A percentile compares a stretch with the other conserved stretches of the same genome.
These are phyloP conservation scores for Megalops atlanticus DNA, from an alignment of 2,113 vertebrate genomes.

Conservation along the genomic window DNA sequence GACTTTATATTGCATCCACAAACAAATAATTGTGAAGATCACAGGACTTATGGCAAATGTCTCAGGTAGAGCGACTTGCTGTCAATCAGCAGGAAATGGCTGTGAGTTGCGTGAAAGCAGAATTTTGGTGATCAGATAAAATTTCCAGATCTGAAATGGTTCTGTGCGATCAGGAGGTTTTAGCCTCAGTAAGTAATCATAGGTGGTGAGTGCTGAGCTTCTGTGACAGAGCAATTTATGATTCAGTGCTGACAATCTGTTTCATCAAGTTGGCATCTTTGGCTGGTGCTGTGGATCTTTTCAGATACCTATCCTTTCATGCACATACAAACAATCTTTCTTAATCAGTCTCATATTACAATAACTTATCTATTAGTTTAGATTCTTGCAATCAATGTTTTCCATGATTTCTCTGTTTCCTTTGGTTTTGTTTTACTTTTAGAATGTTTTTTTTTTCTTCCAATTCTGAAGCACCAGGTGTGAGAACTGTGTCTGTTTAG, in stretches of 20 bases:
- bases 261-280: neutral
- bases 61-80: neutral
- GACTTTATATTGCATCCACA: too few species aligned
- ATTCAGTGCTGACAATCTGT: neutral
- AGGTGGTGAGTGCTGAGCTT: neutral
- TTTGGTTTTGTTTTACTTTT: neutral
- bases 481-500: conserved; percentile 5
- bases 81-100: neutral
- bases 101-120: neutral
- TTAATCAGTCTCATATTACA: neutral
- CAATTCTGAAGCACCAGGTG: neutral
- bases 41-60: neutral
- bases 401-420: neutral
- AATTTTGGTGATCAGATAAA: neutral
- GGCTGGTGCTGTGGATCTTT: neutral
- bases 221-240: neutral
- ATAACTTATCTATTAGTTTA: neutral
- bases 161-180: neutral
- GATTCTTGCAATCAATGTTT: neutral
- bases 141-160: neutral
- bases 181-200: neutral
- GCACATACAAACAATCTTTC: neutral
- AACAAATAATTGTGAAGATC: neutral
- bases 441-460: neutral
- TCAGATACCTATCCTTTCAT: neutral